Evolutionary conservation across 2,797 vertebrate species (phyloP).

Genomic region (Gobio occitaniae): DNA sequence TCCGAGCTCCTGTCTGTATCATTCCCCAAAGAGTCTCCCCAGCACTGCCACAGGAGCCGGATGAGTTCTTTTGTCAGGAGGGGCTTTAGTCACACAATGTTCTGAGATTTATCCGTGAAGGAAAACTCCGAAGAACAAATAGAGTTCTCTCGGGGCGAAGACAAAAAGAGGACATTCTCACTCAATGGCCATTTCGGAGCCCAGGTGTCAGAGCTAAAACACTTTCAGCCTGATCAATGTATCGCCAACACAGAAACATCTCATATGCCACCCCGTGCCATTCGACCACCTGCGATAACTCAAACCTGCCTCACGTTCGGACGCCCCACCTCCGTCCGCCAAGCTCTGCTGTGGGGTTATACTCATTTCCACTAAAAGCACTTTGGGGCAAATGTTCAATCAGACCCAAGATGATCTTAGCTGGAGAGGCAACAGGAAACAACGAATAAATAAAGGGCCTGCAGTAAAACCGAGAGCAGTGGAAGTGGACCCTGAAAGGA

Average conservation of each 20-base stretch:
- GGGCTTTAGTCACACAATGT: conserved; percentile 33
- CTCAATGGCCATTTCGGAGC: conserved; percentile 53
- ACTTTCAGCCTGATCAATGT: conserved; percentile 58
- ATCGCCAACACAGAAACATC: conserved; percentile 52
- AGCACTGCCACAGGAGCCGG: not conserved
- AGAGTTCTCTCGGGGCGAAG: conserved; percentile 22
- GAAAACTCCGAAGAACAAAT: conserved; percentile 42
- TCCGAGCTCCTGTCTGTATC: conserved; percentile 5
- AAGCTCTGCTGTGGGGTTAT: conserved; percentile 54
- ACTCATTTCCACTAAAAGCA: conserved; percentile 65
- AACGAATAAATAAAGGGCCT: conserved; percentile 67
- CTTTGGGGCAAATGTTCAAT: conserved; percentile 66
- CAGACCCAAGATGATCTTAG: conserved; percentile 64
- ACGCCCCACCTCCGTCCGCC: conserved; percentile 39
- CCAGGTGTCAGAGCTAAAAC: conserved; percentile 49
- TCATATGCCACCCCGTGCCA: conserved; percentile 45
- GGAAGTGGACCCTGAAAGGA: conserved; percentile 68
- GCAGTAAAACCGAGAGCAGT: conserved; percentile 62
- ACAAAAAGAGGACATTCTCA: conserved; percentile 54
- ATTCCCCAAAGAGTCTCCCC: conserved; percentile 24
- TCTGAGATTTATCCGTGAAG: conserved; percentile 31
- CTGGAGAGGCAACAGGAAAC: conserved; percentile 67
- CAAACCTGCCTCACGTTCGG: conserved; percentile 51
- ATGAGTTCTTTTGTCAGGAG: conserved; percentile 3
- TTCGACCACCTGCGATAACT: conserved; percentile 58